A percentile compares a stretch with the other conserved stretches of the same genome.
Conservation (phyloP, 2,113 vertebrate genomes). For the Galbula dea region DNA sequence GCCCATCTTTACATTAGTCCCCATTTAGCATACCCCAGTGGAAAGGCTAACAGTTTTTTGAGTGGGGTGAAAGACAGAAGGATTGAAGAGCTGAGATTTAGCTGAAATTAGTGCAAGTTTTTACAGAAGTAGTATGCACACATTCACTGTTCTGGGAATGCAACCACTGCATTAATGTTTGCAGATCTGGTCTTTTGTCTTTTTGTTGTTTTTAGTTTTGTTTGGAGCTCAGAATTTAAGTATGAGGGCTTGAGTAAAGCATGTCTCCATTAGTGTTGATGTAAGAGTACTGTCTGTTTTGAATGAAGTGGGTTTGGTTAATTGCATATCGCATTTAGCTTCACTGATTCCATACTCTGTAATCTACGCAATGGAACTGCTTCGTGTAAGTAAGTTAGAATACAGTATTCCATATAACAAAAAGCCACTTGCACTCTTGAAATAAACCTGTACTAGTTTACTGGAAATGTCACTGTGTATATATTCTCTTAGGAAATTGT, state of each 20-base stretch:
- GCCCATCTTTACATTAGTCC: too few species aligned
- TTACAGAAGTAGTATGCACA: fast-evolving
- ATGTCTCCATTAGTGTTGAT: neutral
- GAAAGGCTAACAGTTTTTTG: neutral
- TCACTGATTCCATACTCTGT: neutral
- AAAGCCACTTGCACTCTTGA: neutral
- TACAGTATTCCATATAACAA: neutral
- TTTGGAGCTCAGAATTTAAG: neutral
- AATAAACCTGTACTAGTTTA: neutral
- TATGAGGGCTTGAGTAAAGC: neutral
- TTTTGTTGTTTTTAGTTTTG: neutral
- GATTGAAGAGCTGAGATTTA: neutral
- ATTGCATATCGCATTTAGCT: neutral
- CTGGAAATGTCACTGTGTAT: neutral
- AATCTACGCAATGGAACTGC: neutral
- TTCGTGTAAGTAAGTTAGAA: neutral
- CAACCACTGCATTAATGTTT: neutral
- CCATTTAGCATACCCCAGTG: neutral
- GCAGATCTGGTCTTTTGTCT: neutral
- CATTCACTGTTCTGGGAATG: neutral
- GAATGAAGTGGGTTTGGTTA: neutral
- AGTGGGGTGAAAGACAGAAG: neutral
- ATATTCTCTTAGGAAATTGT: neutral
- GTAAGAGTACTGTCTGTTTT: neutral
- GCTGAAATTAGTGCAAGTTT: neutral